Percentiles rank a stretch among this genome's conserved stretches.
Conservation (phyloP, 2,888 invertebrate species). For the Acleris laterana region DNA sequence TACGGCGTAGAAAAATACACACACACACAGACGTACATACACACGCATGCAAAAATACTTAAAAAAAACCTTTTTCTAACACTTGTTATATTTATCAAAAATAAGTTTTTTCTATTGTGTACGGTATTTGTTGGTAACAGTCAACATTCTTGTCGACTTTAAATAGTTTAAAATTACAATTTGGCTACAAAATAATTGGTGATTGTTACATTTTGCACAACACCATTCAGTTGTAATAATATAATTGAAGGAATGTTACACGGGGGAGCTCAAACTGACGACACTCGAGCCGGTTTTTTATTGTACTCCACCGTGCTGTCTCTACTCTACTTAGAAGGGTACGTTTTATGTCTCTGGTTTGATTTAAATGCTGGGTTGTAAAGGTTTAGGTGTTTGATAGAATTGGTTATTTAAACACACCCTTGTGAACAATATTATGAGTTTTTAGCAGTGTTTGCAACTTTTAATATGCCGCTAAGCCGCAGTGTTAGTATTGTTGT, state of each 20-base stretch:
- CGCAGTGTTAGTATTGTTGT: too few relatives aligned
- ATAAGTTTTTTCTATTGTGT: too few relatives aligned
- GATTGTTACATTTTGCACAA: slow-evolving; percentile 15
- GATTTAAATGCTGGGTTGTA: slow-evolving; percentile 19
- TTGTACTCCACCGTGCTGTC: slow-evolving; percentile 41
- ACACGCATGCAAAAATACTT: too few relatives aligned
- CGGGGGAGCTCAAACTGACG: slow-evolving; percentile 50
- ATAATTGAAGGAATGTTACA: slow-evolving; percentile 58
- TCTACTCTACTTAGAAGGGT: slow-evolving; percentile 14
- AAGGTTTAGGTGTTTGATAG: slow-evolving; percentile 13
- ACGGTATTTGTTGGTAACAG: background rate
- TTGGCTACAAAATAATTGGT: background rate
- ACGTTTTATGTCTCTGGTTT: slow-evolving; percentile 18
- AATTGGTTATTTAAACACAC: too few relatives aligned
- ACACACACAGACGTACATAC: too few relatives aligned
- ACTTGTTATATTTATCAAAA: too few relatives aligned
- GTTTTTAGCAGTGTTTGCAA: too few relatives aligned
- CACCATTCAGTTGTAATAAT: slow-evolving; percentile 39
- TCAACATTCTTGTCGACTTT: background rate
- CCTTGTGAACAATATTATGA: too few relatives aligned
- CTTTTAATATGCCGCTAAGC: too few relatives aligned
- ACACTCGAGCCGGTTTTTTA: slow-evolving; percentile 45
- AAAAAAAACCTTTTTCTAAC: too few relatives aligned
- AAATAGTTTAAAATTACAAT: background rate
- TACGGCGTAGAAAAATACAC: too few relatives aligned